Percentiles rank a stretch among this genome's conserved stretches.
Evolutionary conservation across 2,797 vertebrate species (phyloP).

Genomic region (Pagetopsis macropterus): DNA sequence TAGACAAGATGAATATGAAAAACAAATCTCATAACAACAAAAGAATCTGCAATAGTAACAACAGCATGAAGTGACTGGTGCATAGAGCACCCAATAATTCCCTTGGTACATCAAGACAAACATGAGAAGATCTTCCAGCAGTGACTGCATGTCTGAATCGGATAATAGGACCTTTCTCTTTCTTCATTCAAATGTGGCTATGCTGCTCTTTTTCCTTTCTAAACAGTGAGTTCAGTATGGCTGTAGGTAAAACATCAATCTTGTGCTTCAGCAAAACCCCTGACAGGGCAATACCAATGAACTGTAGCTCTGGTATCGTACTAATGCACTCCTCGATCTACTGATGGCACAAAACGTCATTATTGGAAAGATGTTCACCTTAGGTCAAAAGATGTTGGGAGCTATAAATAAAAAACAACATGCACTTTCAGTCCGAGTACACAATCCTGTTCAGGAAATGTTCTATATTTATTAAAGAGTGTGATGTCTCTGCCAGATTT

Average conservation of each 20-base stretch:
- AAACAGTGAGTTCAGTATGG: slow-evolving; percentile 28
- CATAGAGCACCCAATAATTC: slow-evolving; percentile 22
- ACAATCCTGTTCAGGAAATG: slow-evolving; percentile 10
- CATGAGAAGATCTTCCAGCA: slow-evolving; percentile 12
- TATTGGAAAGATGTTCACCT: slow-evolving; percentile 48
- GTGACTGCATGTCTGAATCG: slow-evolving; percentile 25
- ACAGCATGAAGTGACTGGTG: slow-evolving; percentile 27
- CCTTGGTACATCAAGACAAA: slow-evolving; percentile 12
- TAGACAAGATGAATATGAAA: slow-evolving; percentile 27
- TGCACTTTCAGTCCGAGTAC: slow-evolving; percentile 12
- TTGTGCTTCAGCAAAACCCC: slow-evolving; percentile 54
- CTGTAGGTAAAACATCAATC: slow-evolving; percentile 42
- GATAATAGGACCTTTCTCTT: slow-evolving; percentile 25
- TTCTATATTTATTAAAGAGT: slow-evolving; percentile 4
- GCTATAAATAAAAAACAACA: slow-evolving; percentile 29
- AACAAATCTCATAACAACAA: slow-evolving; percentile 4
- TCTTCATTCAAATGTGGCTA: slow-evolving; percentile 33
- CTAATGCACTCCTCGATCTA: slow-evolving; percentile 50
- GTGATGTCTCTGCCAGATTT: slow-evolving; percentile 9
- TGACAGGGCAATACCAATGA: slow-evolving; percentile 41
- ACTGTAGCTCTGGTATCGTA: slow-evolving; percentile 42
- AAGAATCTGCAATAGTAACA: slow-evolving; percentile 16
- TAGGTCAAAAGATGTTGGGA: slow-evolving; percentile 39
- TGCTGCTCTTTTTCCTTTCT: slow-evolving; percentile 25
- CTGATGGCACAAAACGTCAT: slow-evolving; percentile 52